Evolutionary conservation across 2,797 vertebrate species (phyloP).

Genomic region (Diceros bicornis): DNA sequence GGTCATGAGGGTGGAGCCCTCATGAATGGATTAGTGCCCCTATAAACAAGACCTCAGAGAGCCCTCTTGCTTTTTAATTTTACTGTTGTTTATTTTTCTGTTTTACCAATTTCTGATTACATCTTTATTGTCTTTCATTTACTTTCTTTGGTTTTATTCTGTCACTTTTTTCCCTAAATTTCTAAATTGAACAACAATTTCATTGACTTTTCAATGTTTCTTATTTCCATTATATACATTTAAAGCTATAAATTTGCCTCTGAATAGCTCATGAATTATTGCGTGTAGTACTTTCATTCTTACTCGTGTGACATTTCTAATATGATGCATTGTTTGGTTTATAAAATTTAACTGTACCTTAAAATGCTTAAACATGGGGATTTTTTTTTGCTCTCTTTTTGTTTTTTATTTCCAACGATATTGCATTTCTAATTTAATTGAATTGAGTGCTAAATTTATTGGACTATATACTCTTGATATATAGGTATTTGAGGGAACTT

Average conservation of each 20-base stretch:
- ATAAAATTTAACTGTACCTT: slow-evolving; percentile 11
- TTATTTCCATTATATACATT: neutral
- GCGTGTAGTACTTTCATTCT: neutral
- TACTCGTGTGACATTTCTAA: neutral
- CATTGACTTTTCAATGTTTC: neutral
- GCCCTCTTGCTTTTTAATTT: neutral
- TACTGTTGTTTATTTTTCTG: neutral
- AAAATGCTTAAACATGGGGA: neutral
- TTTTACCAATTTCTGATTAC: neutral
- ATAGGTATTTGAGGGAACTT: neutral
- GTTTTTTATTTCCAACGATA: slow-evolving; percentile 25
- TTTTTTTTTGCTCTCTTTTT: neutral
- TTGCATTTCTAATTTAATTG: slow-evolving; percentile 10
- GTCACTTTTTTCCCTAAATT: neutral
- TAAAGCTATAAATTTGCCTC: neutral
- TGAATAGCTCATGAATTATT: neutral
- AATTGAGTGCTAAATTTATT: slow-evolving; percentile 22
- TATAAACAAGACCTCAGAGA: neutral
- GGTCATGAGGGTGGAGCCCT: neutral
- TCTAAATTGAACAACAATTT: neutral
- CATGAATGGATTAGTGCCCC: neutral
- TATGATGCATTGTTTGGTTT: neutral
- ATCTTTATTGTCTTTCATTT: neutral
- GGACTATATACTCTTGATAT: neutral
- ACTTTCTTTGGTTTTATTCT: neutral